These are phyloP conservation scores for Australoheros scitulus DNA, from an alignment of 2,113 vertebrate genomes.

Conservation along the genomic window DNA sequence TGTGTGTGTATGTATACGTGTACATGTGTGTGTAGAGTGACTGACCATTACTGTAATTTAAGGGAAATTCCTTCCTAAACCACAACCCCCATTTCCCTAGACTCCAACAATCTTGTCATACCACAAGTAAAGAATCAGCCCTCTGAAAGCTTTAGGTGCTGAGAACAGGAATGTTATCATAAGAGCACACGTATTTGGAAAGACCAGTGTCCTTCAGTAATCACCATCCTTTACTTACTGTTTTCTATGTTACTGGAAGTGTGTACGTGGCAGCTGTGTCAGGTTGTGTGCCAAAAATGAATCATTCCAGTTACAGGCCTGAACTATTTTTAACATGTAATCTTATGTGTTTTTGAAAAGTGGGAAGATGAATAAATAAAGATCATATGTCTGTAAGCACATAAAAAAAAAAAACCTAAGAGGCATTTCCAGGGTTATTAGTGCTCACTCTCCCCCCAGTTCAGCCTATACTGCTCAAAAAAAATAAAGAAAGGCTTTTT, in stretches of 20 bases:
- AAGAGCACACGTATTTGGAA: conserved; percentile 53
- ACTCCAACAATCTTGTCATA: conserved; percentile 51
- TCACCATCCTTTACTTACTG: conserved; percentile 23
- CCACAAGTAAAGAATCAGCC: conserved; percentile 48
- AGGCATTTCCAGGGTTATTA: neutral
- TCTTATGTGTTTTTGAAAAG: conserved; percentile 15
- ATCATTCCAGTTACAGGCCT: conserved; percentile 25
- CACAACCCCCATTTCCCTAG: conserved; percentile 63
- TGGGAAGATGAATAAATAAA: neutral
- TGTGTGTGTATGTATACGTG: conserved; percentile 8
- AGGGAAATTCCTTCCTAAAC: conserved; percentile 72
- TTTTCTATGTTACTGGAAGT: conserved; percentile 9
- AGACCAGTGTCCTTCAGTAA: conserved; percentile 30
- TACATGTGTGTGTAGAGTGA: conserved; percentile 22
- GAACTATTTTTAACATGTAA: conserved; percentile 31
- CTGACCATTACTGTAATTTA: conserved; percentile 56
- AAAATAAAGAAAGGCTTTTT: no score
- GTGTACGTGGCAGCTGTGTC: conserved; percentile 25
- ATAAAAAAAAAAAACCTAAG: conserved; percentile 25
- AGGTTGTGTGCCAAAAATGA: conserved; percentile 7
- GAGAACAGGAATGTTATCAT: conserved; percentile 55
- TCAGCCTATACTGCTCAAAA: no score
- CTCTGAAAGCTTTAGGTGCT: conserved; percentile 44
- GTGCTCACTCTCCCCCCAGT: neutral
- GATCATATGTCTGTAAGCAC: conserved; percentile 10